phyloP scores from a whole-genome alignment of 1,140 invertebrate species.

The Bicyclus anynana region DNA sequence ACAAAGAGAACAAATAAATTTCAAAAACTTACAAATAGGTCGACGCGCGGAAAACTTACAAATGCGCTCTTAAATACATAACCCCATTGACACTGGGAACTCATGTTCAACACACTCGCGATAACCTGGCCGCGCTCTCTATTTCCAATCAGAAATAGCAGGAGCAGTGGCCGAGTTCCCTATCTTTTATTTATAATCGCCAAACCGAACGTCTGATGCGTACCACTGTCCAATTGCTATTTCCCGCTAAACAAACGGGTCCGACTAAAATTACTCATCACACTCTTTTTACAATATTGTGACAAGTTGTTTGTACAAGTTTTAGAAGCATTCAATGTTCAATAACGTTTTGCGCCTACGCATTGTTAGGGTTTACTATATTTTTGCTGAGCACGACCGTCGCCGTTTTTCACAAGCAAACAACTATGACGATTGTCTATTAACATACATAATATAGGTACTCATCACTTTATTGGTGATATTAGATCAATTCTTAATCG shows the following conservation, averaged over 20 bases:
- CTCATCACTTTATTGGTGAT: too few relatives aligned
- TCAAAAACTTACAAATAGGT: conserved; percentile 39
- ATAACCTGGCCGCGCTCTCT: conserved; percentile 54
- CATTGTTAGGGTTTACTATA: neutral
- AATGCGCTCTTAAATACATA: conserved; percentile 38
- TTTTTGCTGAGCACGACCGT: neutral
- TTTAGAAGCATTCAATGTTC: conserved; percentile 7
- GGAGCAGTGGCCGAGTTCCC: conserved; percentile 58
- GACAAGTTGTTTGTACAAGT: conserved; percentile 11
- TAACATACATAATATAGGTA: too few relatives aligned
- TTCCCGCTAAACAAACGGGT: conserved; percentile 40
- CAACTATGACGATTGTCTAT: neutral
- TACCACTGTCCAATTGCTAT: conserved; percentile 47
- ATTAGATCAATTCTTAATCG: too few relatives aligned
- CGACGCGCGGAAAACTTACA: conserved; percentile 34
- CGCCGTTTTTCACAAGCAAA: neutral
- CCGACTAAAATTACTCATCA: conserved; percentile 32
- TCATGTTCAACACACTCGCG: conserved; percentile 36
- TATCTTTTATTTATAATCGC: conserved; percentile 62
- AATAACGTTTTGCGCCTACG: neutral
- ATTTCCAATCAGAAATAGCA: conserved; percentile 58
- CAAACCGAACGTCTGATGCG: conserved; percentile 42
- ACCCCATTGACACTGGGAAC: conserved; percentile 41
- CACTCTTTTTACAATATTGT: conserved; percentile 7
- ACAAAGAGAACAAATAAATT: neutral